Conservation (phyloP, 2,888 invertebrate species). For the Plebejus melissa region DNA sequence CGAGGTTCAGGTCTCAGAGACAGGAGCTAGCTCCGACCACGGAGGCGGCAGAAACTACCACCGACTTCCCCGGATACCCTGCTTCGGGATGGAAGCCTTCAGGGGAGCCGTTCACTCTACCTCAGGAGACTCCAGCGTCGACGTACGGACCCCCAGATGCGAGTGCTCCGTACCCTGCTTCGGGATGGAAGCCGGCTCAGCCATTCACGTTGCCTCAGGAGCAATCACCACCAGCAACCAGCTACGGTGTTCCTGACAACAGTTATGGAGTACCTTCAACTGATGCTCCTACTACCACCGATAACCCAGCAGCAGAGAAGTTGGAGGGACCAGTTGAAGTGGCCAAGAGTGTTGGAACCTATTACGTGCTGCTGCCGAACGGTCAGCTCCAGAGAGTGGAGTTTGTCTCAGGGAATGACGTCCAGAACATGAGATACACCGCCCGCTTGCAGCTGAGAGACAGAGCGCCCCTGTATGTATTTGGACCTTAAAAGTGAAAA, state of each 20-base stretch:
- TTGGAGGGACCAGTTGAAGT: constrained; percentile 64
- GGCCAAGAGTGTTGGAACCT: constrained; percentile 76
- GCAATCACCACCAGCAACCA: constrained; percentile 48
- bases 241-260: constrained; percentile 55
- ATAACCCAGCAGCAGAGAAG: constrained; percentile 58
- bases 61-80: constrained; percentile 52
- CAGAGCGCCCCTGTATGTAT: constrained; percentile 56
- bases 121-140: constrained; percentile 43
- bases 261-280: constrained; percentile 48
- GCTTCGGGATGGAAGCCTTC: constrained; percentile 64
- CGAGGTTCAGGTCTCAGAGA: constrained; percentile 70
- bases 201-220: constrained; percentile 62
- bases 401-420: constrained; percentile 72
- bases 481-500: constrained; percentile 46
- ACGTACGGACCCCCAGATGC: constrained; percentile 50
- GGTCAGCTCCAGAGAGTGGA: constrained; percentile 81
- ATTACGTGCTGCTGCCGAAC: constrained; percentile 81
- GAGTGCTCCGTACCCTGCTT: constrained; percentile 58
- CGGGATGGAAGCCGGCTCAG: constrained; percentile 66
- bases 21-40: constrained; percentile 67
- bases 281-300: constrained; percentile 55
- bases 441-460: constrained; percentile 77
- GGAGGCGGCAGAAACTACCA: constrained; percentile 60
- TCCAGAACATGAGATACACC: constrained; percentile 80
- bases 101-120: constrained; percentile 44